These are phyloP conservation scores for Phalacrocorax aristotelis DNA, from an alignment of 2,113 vertebrate genomes.

Conservation along the genomic window DNA sequence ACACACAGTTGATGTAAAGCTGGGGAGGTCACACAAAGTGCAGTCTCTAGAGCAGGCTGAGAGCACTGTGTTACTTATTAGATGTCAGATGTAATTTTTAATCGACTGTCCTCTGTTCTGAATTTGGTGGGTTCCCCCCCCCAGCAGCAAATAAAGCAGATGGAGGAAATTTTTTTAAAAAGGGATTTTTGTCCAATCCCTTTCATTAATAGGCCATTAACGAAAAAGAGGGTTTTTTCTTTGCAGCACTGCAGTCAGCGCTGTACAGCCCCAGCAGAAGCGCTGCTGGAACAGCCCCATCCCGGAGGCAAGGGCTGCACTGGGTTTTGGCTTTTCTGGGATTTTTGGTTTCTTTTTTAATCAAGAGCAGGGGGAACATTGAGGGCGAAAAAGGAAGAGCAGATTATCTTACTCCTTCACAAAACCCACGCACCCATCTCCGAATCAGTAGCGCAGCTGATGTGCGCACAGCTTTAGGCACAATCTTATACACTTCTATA, in stretches of 20 bases:
- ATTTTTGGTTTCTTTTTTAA: background rate
- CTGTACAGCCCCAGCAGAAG: background rate
- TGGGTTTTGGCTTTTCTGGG: background rate
- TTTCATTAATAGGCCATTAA: background rate
- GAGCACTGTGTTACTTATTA: background rate
- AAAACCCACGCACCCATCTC: conserved; percentile 42
- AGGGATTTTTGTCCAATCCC: background rate
- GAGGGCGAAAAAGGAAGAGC: background rate
- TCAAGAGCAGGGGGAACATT: background rate
- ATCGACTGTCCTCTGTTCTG: background rate
- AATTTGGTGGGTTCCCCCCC: background rate
- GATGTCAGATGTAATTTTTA: background rate
- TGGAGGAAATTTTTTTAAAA: background rate
- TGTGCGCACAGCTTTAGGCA: background rate
- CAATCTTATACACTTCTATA: background rate
- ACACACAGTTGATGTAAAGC: background rate
- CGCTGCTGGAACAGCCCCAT: background rate
- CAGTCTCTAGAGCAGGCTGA: background rate
- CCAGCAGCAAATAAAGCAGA: background rate
- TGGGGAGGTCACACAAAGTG: conserved; percentile 51
- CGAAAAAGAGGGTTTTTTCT: background rate
- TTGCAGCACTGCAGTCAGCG: background rate
- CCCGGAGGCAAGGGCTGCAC: background rate
- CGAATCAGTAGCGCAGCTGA: background rate
- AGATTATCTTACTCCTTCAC: conserved; percentile 51